These are phyloP conservation scores for Pachyrhynchus sulphureomaculatus DNA, from an alignment of 1,140 invertebrate species.

Conservation along the genomic window DNA sequence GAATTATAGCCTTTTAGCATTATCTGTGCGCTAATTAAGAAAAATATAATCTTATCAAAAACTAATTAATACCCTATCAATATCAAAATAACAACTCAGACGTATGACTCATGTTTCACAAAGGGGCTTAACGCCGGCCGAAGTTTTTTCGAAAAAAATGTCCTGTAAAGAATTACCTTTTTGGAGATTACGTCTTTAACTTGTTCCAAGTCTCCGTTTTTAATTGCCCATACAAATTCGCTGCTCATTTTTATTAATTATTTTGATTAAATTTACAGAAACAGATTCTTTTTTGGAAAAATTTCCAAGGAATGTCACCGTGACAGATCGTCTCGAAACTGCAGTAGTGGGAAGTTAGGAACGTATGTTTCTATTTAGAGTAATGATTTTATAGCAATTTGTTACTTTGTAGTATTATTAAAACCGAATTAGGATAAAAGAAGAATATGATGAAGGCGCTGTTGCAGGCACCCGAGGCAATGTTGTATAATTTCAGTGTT, in stretches of 20 bases:
- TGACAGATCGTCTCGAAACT: background rate
- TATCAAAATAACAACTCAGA: too few relatives aligned
- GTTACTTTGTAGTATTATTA: too few relatives aligned
- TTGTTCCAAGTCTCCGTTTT: constrained; percentile 91
- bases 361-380: too few relatives aligned
- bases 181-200: constrained; percentile 85
- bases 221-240: constrained; percentile 88
- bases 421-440: too few relatives aligned
- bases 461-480: too few relatives aligned
- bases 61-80: too few relatives aligned
- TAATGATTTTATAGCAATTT: too few relatives aligned
- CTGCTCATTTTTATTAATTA: constrained; percentile 49
- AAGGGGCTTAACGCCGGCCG: background rate
- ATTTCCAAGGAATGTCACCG: constrained; percentile 1
- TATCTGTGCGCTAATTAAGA: too few relatives aligned
- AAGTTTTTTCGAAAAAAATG: background rate
- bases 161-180: constrained; percentile 63
- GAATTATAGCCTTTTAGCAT: too few relatives aligned
- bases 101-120: background rate
- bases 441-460: too few relatives aligned
- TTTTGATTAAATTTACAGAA: constrained; percentile 18
- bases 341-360: background rate
- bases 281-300: constrained; percentile 5
- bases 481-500: too few relatives aligned
- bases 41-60: too few relatives aligned